Conservation (phyloP, 2,797 vertebrate genomes). For the Telmatherina bonti region DNA sequence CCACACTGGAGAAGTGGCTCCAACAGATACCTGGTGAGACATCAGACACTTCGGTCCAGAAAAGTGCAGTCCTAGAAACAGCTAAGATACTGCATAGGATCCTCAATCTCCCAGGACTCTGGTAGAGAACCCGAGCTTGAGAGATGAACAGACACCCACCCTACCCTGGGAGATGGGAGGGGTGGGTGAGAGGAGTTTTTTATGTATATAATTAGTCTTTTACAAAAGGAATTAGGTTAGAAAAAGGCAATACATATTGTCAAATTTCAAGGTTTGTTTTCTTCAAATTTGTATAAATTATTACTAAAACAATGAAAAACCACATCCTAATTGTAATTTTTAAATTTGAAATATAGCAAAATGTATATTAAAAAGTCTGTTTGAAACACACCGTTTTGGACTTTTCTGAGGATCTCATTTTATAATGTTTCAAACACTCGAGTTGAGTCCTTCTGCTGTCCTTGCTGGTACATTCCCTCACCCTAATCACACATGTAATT, state of each 20-base stretch:
- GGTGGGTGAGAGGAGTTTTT: neutral
- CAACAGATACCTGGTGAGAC: no score
- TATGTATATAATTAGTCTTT: neutral
- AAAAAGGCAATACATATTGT: no score
- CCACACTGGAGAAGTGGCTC: no score
- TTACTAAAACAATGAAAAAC: neutral
- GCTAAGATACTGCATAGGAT: no score
- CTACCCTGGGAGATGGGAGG: no score
- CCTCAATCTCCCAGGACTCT: no score
- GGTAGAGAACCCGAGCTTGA: no score
- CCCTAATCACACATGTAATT: conserved; percentile 16
- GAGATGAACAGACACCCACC: no score
- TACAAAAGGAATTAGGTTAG: no score
- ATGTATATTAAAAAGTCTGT: neutral
- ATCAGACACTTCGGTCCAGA: no score
- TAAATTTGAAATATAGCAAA: neutral
- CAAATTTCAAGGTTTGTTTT: no score
- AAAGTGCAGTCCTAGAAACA: no score
- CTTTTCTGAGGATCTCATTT: conserved; percentile 19
- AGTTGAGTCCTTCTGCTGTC: conserved; percentile 6
- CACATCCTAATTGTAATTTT: neutral
- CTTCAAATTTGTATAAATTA: neutral
- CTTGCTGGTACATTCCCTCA: conserved; percentile 1
- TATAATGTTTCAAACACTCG: conserved; percentile 14
- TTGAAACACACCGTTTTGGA: neutral